These are phyloP conservation scores for Varanus salvator DNA, from an alignment of 2,113 vertebrate species.

Conservation along the genomic window DNA sequence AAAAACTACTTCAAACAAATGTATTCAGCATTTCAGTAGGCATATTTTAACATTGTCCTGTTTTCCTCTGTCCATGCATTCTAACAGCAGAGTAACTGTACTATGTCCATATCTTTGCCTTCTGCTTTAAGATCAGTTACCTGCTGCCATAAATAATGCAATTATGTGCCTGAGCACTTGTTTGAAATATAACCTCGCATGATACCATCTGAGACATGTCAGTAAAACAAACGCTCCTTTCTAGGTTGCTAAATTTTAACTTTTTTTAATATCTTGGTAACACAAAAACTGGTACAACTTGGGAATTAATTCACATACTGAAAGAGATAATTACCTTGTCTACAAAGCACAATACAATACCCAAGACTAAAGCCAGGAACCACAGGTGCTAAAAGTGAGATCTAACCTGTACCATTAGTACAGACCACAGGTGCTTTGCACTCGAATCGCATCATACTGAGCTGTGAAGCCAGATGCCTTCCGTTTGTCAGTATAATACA, in stretches of 20 bases:
- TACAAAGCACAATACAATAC: not conserved
- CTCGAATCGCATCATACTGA: not conserved
- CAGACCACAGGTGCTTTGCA: not conserved
- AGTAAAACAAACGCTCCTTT: slow-evolving; percentile 17
- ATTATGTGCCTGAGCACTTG: slow-evolving; percentile 24
- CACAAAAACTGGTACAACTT: not conserved
- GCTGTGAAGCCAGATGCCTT: not conserved
- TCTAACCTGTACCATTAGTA: not conserved
- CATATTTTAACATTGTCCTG: slow-evolving; percentile 37
- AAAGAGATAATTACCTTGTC: not conserved
- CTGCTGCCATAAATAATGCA: slow-evolving; percentile 63
- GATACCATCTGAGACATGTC: slow-evolving; percentile 9
- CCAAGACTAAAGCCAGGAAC: not conserved
- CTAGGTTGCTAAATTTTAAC: not conserved
- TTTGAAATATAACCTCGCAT: slow-evolving; percentile 44
- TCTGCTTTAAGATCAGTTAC: slow-evolving; percentile 33
- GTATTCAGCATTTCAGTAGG: slow-evolving; percentile 34
- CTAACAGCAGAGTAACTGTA: slow-evolving; percentile 21
- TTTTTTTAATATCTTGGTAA: not conserved
- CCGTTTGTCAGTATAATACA: not conserved
- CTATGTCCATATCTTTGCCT: slow-evolving; percentile 41
- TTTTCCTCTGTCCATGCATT: slow-evolving; percentile 48
- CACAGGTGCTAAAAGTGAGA: not conserved
- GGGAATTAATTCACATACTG: not conserved
- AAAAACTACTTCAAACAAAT: slow-evolving; percentile 12